phyloP scores from a whole-genome alignment of 1,140 invertebrate species.

The Bombus turneri region DNA sequence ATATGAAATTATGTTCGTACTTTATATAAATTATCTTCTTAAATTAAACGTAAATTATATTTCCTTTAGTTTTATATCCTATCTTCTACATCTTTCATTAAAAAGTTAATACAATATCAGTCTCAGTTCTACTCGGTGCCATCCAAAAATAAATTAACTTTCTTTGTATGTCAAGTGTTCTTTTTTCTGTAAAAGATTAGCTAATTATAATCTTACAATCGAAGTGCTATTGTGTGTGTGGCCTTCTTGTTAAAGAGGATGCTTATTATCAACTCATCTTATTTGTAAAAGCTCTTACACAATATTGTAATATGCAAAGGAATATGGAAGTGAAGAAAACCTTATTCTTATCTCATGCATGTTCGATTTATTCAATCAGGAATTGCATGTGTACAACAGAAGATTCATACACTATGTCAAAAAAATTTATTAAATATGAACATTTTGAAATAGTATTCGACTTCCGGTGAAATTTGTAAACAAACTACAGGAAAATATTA shows the following conservation, averaged over 20 bases:
- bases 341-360: slow-evolving; percentile 55
- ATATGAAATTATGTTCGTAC: slow-evolving; percentile 13
- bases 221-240: slow-evolving; percentile 76
- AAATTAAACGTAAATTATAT: slow-evolving; percentile 35
- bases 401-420: slow-evolving; percentile 73
- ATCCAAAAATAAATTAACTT: slow-evolving; percentile 44
- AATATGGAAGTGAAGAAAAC: slow-evolving; percentile 60
- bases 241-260: slow-evolving; percentile 56
- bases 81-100: slow-evolving; percentile 29
- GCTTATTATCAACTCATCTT: slow-evolving; percentile 28
- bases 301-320: slow-evolving; percentile 43
- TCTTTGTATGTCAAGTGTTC: slow-evolving; percentile 23
- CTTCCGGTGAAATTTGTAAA: slow-evolving; percentile 40
- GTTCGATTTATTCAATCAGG: slow-evolving; percentile 77
- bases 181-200: slow-evolving; percentile 39
- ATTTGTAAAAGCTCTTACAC: slow-evolving; percentile 16
- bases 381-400: slow-evolving; percentile 77
- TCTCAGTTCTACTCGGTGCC: slow-evolving; percentile 53
- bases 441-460: slow-evolving; percentile 32
- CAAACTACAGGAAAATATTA: slow-evolving; percentile 36
- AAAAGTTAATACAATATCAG: slow-evolving; percentile 49
- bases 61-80: neutral
- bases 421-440: slow-evolving; percentile 49
- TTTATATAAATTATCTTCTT: neutral
- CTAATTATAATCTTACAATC: slow-evolving; percentile 39